A percentile compares a stretch with the other conserved stretches of the same genome.
These are phyloP conservation scores for Plestiodon gilberti DNA, from an alignment of 2,113 vertebrate species.

Conservation along the genomic window DNA sequence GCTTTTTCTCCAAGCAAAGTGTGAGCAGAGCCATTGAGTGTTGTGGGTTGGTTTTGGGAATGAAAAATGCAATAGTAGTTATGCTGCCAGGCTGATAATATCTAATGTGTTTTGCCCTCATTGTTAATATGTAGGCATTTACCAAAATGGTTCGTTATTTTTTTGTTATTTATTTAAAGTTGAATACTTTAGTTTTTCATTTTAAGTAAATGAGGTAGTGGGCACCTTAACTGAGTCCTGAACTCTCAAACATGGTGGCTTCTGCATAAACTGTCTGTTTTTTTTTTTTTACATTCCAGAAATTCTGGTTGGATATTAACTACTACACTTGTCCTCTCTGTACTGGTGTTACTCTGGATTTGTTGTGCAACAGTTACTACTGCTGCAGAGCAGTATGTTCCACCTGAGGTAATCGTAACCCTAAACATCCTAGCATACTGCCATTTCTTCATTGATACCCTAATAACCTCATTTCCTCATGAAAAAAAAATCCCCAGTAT, in stretches of 20 bases:
- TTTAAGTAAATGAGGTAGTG: neutral
- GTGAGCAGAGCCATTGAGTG: slow-evolving; percentile 15
- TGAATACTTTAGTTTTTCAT: neutral
- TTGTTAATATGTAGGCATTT: slow-evolving; percentile 9
- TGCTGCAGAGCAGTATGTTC: slow-evolving; percentile 94
- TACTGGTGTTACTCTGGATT: slow-evolving; percentile 96
- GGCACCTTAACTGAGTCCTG: neutral
- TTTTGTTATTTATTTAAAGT: too few relatives aligned
- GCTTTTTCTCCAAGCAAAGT: neutral
- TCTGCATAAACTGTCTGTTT: too few relatives aligned
- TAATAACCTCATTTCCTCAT: too few relatives aligned
- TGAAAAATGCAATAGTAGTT: neutral
- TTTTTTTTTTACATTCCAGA: slow-evolving; percentile 70
- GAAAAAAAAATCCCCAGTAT: too few relatives aligned
- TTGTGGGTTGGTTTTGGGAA: slow-evolving; percentile 4
- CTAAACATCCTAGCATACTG: neutral
- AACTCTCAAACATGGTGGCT: neutral
- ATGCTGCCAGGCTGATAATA: neutral
- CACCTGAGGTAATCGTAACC: slow-evolving; percentile 84
- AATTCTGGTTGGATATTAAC: slow-evolving; percentile 97
- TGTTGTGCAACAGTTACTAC: slow-evolving; percentile 97
- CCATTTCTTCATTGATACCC: neutral
- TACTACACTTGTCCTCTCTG: slow-evolving; percentile 89
- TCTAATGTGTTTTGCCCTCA: neutral
- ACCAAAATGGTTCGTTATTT: neutral